Evolutionary conservation across 2,113 vertebrate genomes (phyloP).

Genomic region (Sander vitreus): DNA sequence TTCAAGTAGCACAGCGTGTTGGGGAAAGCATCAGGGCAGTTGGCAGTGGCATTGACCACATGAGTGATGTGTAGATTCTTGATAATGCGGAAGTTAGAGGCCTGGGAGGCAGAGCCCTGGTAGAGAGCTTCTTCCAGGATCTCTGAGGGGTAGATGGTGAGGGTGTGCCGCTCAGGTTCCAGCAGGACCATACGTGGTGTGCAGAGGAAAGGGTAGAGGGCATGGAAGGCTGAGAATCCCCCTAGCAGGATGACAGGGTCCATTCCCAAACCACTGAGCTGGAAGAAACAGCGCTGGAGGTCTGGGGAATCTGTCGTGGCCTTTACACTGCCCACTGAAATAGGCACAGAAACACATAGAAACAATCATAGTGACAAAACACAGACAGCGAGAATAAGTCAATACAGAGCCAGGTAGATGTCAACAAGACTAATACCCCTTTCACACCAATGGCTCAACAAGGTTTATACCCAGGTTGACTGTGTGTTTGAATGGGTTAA

Average conservation of each 20-base stretch:
- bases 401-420: background rate
- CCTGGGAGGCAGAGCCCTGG: conserved; percentile 76
- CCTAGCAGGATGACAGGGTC: conserved; percentile 80
- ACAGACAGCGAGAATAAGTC: background rate
- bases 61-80: conserved; percentile 80
- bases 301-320: conserved; percentile 67
- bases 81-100: conserved; percentile 74
- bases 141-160: conserved; percentile 80
- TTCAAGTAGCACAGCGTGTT: conserved; percentile 68
- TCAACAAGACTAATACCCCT: background rate
- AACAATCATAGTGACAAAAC: background rate
- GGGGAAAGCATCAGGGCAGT: conserved; percentile 74
- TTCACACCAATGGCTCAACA: no score
- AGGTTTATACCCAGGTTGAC: no score
- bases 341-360: conserved; percentile 27
- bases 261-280: conserved; percentile 80
- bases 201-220: conserved; percentile 80
- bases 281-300: conserved; percentile 79
- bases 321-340: conserved; percentile 76
- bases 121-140: conserved; percentile 78
- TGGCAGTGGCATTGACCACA: conserved; percentile 76
- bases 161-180: conserved; percentile 68
- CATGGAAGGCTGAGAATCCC: conserved; percentile 70
- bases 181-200: conserved; percentile 73
- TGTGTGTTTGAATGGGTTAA: no score